Conservation (phyloP, 2,888 invertebrate species). For the Drosophila algonquin region DNA sequence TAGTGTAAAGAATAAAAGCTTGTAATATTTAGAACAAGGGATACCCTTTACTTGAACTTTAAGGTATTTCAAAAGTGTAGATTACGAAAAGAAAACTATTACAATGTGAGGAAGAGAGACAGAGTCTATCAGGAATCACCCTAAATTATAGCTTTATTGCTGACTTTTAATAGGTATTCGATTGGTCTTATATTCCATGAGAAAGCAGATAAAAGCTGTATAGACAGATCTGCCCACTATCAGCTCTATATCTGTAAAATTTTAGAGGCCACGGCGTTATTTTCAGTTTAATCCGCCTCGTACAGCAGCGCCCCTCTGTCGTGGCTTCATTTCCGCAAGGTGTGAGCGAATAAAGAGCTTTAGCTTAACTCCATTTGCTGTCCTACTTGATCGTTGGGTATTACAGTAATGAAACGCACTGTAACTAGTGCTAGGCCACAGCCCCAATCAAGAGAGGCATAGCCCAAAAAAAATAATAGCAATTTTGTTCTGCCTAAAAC, state of each 20-base stretch:
- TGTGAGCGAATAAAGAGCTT: too few species aligned
- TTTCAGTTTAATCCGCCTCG: neutral
- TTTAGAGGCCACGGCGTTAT: too few species aligned
- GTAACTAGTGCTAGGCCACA: conserved; percentile 11
- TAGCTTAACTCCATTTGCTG: too few species aligned
- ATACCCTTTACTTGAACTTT: neutral
- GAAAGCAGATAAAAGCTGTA: neutral
- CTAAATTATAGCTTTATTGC: neutral
- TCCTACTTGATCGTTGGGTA: too few species aligned
- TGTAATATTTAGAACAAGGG: too few species aligned
- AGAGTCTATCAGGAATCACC: too few species aligned
- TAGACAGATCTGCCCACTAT: neutral
- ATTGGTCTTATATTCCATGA: too few species aligned
- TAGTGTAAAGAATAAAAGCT: neutral
- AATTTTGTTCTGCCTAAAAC: conserved; percentile 41
- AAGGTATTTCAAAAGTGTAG: neutral
- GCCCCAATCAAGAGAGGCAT: conserved; percentile 20
- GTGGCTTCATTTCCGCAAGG: neutral
- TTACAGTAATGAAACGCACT: conserved; percentile 7
- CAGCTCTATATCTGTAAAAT: neutral
- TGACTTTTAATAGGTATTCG: neutral
- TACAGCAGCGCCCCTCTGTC: neutral
- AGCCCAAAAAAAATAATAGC: conserved; percentile 43
- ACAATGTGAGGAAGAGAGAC: neutral
- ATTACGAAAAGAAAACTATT: neutral